Base-by-base conservation (phyloP, 1,140 invertebrate genomes). In the Onthophagus taurus region DNA sequence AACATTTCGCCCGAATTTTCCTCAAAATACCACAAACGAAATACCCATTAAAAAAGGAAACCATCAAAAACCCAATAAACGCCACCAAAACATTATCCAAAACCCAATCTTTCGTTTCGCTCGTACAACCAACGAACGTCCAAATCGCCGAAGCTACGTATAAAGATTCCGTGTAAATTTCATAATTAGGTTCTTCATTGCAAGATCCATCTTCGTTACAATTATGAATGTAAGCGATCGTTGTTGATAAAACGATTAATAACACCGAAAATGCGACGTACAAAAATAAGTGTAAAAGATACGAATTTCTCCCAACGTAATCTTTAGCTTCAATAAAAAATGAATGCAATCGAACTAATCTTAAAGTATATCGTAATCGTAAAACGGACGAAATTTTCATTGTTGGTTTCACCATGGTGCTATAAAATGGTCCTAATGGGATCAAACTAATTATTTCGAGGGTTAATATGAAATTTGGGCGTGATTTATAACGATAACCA, bases 391-490 rank as follows among this genome's bases (percentile, higher is more conserved):
- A 17, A 2, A 37, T 14, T 4, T 20, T 8, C 23, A 12, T 18
- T n/a, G 16, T 37, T 16, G 43, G 20, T 3, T 36, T 1, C 13
- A 20, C 14, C 5, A 45, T 12, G 5, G 21, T 17, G 12, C 11
- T 29, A 14, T 45, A 45, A n/a, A 45, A 6, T 4, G 16, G 2
- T 9, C 37, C 43, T 19, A 45, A 14, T 13, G 43, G 43, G 13
- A 45, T 18, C 8, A 45, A 18, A 17, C 31, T 36, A 12, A 45
- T 12, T n/a, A 30, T 3, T 17, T 37, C 33, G 6, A 37, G 3
- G 2, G 20, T 7, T 13, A 37, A 11, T 2, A 26, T 36, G 6
- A 36, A 1, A 1, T 12, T 13, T 8, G 26, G 43, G 18, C 33
- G 24, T 3, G 23, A 12, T 8, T 18, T 12, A 19, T 45, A 37